Base-by-base conservation (phyloP, 2,888 invertebrate genomes). In the Andrena bicolor region DNA sequence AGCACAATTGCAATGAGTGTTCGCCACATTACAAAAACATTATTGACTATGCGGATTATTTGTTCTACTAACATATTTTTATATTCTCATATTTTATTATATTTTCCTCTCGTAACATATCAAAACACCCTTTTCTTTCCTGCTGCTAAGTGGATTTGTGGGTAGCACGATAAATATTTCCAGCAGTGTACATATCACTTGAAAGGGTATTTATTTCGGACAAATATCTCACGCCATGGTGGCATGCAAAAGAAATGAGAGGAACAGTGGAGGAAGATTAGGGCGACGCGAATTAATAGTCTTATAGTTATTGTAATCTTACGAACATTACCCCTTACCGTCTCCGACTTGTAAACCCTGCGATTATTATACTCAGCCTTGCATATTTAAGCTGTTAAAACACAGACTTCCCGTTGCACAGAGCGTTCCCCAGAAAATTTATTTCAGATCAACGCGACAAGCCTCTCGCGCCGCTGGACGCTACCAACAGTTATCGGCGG, bases 351-450 rank as follows among this genome's bases (percentile, higher is more conserved):
- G n/a, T 10, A 32, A 51, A 10, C 1, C 3, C 10, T 13, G 41
- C 41, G 41, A 51, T 51, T 10, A 65, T 65, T 16, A 23, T 26
- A 6, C 61, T 20, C 56, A 63, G 71, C 72, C 69, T 60, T 63
- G 58, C 53, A 73, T 56, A 48, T 74, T 72, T 68, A 73, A 79
- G 70, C 64, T 56, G 83, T 76, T 66, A 82, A 86, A 88, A 80
- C 60, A 65, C 60, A 63, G 61, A 63, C 56, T 30, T 28, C 63
- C 48, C 56, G 75, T 82, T 79, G 73, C 79, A 81, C 74, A 80
- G 66, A 71, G 69, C 58, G 73, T 82, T 66, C 64, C 16, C 68
- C 20, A 35, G 81, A 70, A 75, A 80, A 88, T 88, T 83, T 83
- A 88, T 86, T 68, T 69, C 8, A 72, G 80, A 75, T 75, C 75